Base-by-base conservation (phyloP, 2,888 invertebrate genomes). In the Frankliniella fusca region DNA sequence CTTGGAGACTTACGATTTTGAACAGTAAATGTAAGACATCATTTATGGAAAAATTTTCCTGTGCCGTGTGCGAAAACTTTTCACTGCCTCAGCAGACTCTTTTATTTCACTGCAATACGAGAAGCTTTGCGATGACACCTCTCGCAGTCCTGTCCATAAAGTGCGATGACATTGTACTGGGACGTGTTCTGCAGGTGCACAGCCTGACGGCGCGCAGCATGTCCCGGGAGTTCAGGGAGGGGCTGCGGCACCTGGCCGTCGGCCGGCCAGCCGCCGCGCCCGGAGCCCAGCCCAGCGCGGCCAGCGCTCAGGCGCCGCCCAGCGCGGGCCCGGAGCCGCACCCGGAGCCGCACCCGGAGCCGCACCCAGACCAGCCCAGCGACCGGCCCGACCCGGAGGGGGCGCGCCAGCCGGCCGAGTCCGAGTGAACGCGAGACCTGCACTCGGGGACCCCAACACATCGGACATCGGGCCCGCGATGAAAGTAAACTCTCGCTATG, bases 131-230 rank as follows among this genome's bases (percentile, higher is more conserved):
- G 38, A 38, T 38, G 2, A 38, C 38, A 2, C 5, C 5, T 38
- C 38, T 15, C 10, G 50, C 50, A 9, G 50, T 15, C 50, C 50
- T 12, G 2, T 23, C 27, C 27, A 70, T 9, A 76, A 27, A 0
- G 23, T n/a, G 10, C 10, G n/a, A n/a, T n/a, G n/a, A n/a, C n/a
- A n/a, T n/a, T n/a, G n/a, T n/a, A n/a, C 20, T 15, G 10, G 5
- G 15, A n/a, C 23, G 23, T 81, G 9, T 80, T 61, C 27, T 61
- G 8, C 81, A 85, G 87, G 90, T 92, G 83, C 94, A 94, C 88
- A 95, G 95, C 87, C 88, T 95, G 84, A 95, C 95, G 61, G 95
- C 94, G 11, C 90, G 95, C 85, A 94, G 94, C 86, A 91, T 95
- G 83, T 93, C 94, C 7, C 92, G 90, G 85, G 92, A 94, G 88